Conservation (phyloP, 1,140 invertebrate genomes). For the Leptestheria dahalacensis region DNA sequence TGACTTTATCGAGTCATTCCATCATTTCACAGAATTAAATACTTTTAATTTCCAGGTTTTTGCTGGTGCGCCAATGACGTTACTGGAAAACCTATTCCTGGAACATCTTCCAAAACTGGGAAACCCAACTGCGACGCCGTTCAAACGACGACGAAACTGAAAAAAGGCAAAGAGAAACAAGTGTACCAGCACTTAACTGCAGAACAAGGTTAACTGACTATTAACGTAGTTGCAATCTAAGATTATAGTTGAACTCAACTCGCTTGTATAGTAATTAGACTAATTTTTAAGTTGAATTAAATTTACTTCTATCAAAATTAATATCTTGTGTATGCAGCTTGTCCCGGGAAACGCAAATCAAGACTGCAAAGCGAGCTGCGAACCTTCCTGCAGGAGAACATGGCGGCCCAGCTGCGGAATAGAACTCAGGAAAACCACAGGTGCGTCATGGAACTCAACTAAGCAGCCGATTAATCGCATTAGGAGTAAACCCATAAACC, state of each 20-base stretch:
- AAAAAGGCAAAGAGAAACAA: slow-evolving; percentile 6
- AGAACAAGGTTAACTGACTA: slow-evolving; percentile 26
- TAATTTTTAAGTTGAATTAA: no score
- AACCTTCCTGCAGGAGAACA: slow-evolving; percentile 16
- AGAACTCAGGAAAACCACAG: background rate
- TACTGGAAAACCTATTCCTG: slow-evolving; percentile 66
- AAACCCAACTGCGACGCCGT: slow-evolving; percentile 60
- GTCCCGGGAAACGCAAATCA: slow-evolving; percentile 16
- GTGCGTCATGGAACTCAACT: background rate
- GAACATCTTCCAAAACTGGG: slow-evolving; percentile 60
- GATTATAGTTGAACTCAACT: no score
- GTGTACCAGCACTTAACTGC: slow-evolving; percentile 4
- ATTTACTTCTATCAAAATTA: slow-evolving; percentile 7
- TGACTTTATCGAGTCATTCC: no score
- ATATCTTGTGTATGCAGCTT: slow-evolving; percentile 9
- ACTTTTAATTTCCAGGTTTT: slow-evolving; percentile 36
- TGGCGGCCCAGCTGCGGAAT: slow-evolving; percentile 5
- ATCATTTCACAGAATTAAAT: background rate
- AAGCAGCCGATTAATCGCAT: no score
- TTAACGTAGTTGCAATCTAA: background rate
- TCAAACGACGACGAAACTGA: slow-evolving; percentile 14
- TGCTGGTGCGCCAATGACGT: slow-evolving; percentile 87
- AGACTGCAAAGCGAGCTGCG: slow-evolving; percentile 14
- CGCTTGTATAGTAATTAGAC: no score
- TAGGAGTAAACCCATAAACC: slow-evolving; percentile 1